These are phyloP conservation scores for Clarias laeviceps DNA, from an alignment of 2,797 vertebrate genomes.

Conservation along the genomic window DNA sequence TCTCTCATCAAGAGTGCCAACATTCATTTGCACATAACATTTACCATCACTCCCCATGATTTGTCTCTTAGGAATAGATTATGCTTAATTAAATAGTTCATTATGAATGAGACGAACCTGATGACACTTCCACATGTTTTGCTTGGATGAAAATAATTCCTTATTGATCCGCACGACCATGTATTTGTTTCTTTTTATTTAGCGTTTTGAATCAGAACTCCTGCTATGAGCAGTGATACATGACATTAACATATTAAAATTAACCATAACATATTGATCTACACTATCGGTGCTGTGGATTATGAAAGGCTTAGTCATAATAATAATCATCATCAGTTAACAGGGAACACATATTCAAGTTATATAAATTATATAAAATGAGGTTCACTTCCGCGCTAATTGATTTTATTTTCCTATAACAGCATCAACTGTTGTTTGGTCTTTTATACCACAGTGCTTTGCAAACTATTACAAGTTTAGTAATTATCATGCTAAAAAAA, in stretches of 20 bases:
- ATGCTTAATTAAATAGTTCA: constrained; percentile 37
- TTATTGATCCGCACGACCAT: constrained; percentile 39
- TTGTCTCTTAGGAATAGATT: constrained; percentile 44
- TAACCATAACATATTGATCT: not conserved
- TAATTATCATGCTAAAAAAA: too few species aligned
- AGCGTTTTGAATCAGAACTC: constrained; percentile 20
- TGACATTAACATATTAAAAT: not conserved
- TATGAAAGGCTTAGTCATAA: not conserved
- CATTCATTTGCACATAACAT: constrained; percentile 43
- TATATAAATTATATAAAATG: not conserved
- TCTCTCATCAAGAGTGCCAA: constrained; percentile 45
- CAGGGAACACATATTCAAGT: not conserved
- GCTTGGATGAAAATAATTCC: not conserved
- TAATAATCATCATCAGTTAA: too few species aligned
- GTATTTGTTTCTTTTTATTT: constrained; percentile 30
- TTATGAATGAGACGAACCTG: constrained; percentile 33
- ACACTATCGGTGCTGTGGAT: not conserved
- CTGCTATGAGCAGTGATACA: not conserved
- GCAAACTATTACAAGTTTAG: not conserved
- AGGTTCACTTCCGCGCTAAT: not conserved
- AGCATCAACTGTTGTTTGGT: not conserved
- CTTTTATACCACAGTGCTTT: not conserved
- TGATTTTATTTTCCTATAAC: not conserved
- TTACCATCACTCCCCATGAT: constrained; percentile 28
- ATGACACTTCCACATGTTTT: not conserved